Evolutionary conservation across 1,140 invertebrate genomes (phyloP), one percentile per base, ranked within the genome.

Genomic region (Charaxes varanes): DNA sequence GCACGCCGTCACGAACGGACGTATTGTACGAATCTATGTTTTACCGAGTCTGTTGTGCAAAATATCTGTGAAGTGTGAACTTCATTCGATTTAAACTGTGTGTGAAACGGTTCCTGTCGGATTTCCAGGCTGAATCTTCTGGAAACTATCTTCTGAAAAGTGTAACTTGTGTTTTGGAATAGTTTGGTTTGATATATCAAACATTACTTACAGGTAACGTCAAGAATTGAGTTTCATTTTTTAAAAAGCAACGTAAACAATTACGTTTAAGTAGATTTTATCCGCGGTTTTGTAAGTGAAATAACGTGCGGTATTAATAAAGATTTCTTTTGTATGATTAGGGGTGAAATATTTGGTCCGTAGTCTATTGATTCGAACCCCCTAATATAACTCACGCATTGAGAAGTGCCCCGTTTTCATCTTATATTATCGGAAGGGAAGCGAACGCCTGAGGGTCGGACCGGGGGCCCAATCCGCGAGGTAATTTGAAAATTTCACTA

Each of bases 371-470:
- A 76, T 77, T 76, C 60, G 54, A 46, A 59, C 69, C 74, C 31
- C 73, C 71, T 65, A 67, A 78, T 78, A 76, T 72, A 73, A 69
- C 66, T 64, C 60, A 58, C 57, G 55, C 64, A 65, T 59, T 58
- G 64, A 67, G 46, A 68, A 45, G 36, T 58, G 54, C 62, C 69
- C 67, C 53, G 58, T 60, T 64, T n/a, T 62, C 59, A 44, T 41
- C 38, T 56, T 70, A 68, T 59, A 8, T 34, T 45, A 66, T 57
- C 54, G 54, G 62, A 55, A 67, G 68, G 68, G 68, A 62, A 68
- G 36, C 43, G 52, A 41, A 57, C 38, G 52, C 59, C 58, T 57
- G 49, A 52, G 58, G 71, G 52, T 53, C 56, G 44, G 58, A 50
- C 52, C 50, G 49, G 59, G n/a, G 53, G 47, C 24, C 47, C 52